Conservation (phyloP, 2,113 vertebrate genomes). For the Rhabdomys dilectus region DNA sequence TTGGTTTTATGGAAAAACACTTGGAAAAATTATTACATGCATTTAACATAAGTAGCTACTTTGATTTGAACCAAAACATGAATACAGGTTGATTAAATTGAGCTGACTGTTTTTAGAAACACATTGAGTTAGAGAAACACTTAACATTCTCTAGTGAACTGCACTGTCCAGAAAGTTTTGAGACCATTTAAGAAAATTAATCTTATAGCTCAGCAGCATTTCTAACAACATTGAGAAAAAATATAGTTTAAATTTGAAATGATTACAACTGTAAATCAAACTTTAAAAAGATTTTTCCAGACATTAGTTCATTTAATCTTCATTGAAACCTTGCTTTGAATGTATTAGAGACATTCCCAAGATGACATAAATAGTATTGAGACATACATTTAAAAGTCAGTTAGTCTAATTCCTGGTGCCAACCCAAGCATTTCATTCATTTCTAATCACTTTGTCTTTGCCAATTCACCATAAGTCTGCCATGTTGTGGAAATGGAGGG, state of each 20-base stretch:
- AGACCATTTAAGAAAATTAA: constrained; percentile 60
- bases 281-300: constrained; percentile 57
- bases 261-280: constrained; percentile 6
- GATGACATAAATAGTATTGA: neutral
- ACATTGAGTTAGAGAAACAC: constrained; percentile 4
- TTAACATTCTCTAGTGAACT: constrained; percentile 31
- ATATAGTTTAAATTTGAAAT: constrained; percentile 29
- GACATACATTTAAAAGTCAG: constrained; percentile 26
- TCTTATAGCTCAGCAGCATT: neutral
- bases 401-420: neutral
- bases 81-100: constrained; percentile 16
- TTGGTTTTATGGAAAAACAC: neutral
- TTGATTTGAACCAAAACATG: constrained; percentile 27
- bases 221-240: constrained; percentile 52
- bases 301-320: constrained; percentile 26
- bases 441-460: neutral
- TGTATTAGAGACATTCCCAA: neutral
- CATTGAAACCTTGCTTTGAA: neutral
- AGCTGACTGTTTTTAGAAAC: constrained; percentile 61
- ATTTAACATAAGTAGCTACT: neutral
- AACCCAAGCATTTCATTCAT: neutral
- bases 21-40: neutral
- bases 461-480: neutral
- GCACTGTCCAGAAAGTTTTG: neutral
- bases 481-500: neutral